Percentiles rank a stretch among this genome's conserved stretches.
Evolutionary conservation across 2,888 invertebrate species (phyloP).

Genomic region (Zaprionus lineosus): DNA sequence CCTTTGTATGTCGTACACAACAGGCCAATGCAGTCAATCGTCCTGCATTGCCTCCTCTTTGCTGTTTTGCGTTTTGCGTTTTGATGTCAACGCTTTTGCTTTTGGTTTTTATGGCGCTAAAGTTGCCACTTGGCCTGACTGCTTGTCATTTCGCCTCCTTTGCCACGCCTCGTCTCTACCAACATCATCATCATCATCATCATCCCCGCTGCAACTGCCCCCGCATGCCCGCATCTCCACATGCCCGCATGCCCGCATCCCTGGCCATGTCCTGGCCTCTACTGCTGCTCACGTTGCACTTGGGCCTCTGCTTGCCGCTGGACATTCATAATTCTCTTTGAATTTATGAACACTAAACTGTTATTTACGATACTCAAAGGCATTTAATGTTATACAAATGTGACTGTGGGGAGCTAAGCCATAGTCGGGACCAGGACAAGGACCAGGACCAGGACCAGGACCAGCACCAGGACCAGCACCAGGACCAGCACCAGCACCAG

Average conservation of each 20-base stretch:
- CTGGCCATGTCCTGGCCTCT: too few relatives aligned
- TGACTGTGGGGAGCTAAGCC: slow-evolving; percentile 57
- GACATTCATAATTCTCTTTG: slow-evolving; percentile 80
- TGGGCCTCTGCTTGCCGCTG: slow-evolving; percentile 36
- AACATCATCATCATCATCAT: too few relatives aligned
- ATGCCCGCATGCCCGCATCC: neutral
- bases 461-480: slow-evolving; percentile 4
- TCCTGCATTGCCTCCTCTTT: slow-evolving; percentile 37
- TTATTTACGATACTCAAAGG: slow-evolving; percentile 80
- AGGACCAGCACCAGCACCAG: slow-evolving; percentile 6
- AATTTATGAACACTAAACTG: slow-evolving; percentile 81
- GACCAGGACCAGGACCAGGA: neutral
- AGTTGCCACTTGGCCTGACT: slow-evolving; percentile 48
- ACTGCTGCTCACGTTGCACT: slow-evolving; percentile 51
- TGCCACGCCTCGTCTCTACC: too few relatives aligned
- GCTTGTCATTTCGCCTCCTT: too few relatives aligned
- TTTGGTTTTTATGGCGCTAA: slow-evolving; percentile 59
- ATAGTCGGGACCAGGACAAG: neutral
- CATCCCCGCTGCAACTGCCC: neutral
- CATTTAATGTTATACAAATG: slow-evolving; percentile 76
- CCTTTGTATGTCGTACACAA: slow-evolving; percentile 11
- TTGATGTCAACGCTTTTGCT: slow-evolving; percentile 59
- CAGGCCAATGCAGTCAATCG: slow-evolving; percentile 59
- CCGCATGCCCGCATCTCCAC: neutral
- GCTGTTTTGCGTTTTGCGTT: slow-evolving; percentile 64